These are phyloP conservation scores for Protonemura montana DNA, from an alignment of 2,888 invertebrate genomes.

Conservation along the genomic window DNA sequence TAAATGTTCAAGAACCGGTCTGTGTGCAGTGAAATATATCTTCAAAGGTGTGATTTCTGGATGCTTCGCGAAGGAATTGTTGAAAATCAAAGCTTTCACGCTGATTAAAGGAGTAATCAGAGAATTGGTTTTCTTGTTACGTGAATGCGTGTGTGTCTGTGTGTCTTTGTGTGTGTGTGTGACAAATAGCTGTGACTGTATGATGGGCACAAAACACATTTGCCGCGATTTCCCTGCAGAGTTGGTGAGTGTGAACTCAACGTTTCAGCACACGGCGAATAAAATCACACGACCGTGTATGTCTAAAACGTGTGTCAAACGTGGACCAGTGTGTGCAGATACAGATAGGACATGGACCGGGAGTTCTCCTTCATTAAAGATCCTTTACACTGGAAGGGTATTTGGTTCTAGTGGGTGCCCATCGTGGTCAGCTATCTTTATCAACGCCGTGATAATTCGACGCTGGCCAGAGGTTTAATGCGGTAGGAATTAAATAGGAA, in stretches of 20 bases:
- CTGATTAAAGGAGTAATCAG: constrained; percentile 34
- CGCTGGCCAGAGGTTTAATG: not conserved
- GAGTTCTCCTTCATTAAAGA: not conserved
- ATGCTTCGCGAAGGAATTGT: not conserved
- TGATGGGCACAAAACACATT: constrained; percentile 20
- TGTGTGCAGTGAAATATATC: not conserved
- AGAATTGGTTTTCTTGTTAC: constrained; percentile 27
- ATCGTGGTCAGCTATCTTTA: not conserved
- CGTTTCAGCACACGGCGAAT: not conserved
- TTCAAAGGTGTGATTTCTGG: not conserved
- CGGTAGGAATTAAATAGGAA: not conserved
- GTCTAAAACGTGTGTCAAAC: not conserved
- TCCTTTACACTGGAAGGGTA: not conserved
- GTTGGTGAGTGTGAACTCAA: constrained; percentile 16
- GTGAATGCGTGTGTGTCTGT: not conserved
- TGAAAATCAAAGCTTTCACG: constrained; percentile 26
- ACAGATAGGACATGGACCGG: not conserved
- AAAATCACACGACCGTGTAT: not conserved
- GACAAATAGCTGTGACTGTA: constrained; percentile 18
- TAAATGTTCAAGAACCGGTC: not conserved
- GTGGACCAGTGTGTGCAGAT: not conserved
- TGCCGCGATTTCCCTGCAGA: constrained; percentile 27
- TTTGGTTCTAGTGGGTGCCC: not conserved
- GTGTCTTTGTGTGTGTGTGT: too few species aligned
- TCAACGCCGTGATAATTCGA: not conserved